Evolutionary conservation across 37 sponge, comb jelly and placozoan genomes (phyloP).

Genomic region (Ianthella basta): DNA sequence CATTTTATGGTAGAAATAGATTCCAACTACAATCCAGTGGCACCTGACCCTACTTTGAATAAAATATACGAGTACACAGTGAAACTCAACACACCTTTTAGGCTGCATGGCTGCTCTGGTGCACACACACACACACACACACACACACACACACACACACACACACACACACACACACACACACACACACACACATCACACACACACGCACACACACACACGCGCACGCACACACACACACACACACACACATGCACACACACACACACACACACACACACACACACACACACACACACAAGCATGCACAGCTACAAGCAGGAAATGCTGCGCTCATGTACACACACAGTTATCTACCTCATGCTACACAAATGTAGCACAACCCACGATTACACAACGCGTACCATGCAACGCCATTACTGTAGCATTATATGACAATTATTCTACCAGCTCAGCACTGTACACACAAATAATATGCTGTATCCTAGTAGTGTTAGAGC

Average conservation of each 20-base stretch:
- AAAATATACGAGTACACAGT: neutral
- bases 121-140: slow-evolving; percentile 13
- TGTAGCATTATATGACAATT: too few species aligned
- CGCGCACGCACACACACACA: slow-evolving; percentile 25
- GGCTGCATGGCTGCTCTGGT: neutral
- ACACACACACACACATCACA: neutral
- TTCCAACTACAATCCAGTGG: too few species aligned
- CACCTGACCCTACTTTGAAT: too few species aligned
- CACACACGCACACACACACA: slow-evolving; percentile 5
- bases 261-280: slow-evolving; percentile 37
- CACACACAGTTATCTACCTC: too few species aligned
- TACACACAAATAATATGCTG: too few species aligned
- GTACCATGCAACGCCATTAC: too few species aligned
- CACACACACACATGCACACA: slow-evolving; percentile 30
- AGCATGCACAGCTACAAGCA: neutral
- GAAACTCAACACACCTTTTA: neutral
- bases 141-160: slow-evolving; percentile 23
- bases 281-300: slow-evolving; percentile 41
- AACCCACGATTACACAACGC: too few species aligned
- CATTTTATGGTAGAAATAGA: too few species aligned
- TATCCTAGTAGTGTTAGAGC: too few species aligned
- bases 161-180: slow-evolving; percentile 20
- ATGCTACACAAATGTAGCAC: too few species aligned
- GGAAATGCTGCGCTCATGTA: neutral
- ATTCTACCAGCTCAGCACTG: too few species aligned